phyloP scores from a whole-genome alignment of 2,113 vertebrate species.

The Tyto alba region DNA sequence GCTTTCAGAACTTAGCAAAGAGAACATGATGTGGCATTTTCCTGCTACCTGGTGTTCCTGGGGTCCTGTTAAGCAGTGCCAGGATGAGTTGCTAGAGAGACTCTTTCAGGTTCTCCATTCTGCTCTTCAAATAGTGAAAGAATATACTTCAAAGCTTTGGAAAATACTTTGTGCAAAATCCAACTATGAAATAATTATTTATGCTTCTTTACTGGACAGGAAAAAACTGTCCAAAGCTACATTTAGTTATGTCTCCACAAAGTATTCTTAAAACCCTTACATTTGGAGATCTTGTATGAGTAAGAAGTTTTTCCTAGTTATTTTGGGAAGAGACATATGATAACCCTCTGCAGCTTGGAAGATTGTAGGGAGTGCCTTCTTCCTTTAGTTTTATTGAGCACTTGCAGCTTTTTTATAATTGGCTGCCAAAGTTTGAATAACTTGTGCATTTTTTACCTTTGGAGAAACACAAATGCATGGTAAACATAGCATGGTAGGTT shows the following conservation, averaged over 20 bases:
- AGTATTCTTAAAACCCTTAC: background rate
- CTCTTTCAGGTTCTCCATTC: conserved; percentile 49
- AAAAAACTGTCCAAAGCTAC: background rate
- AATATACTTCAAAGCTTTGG: conserved; percentile 40
- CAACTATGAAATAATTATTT: conserved; percentile 25
- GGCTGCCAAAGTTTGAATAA: background rate
- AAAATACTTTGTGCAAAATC: conserved; percentile 41
- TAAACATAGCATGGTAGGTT: background rate
- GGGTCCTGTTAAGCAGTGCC: conserved; percentile 14
- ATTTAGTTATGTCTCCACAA: background rate
- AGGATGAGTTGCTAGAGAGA: background rate
- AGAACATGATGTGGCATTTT: background rate
- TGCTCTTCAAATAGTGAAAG: conserved; percentile 46
- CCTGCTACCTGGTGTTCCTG: background rate
- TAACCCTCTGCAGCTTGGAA: background rate
- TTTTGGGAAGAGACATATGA: background rate
- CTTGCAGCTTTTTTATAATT: background rate
- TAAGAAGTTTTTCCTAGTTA: background rate
- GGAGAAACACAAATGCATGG: background rate
- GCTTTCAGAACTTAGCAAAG: background rate
- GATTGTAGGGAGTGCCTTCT: background rate
- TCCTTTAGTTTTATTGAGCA: background rate
- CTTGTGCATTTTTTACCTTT: background rate
- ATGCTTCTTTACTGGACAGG: background rate
- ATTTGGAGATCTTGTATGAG: background rate